Evolutionary conservation across 1,140 invertebrate genomes (phyloP).

Genomic region (Megalopta genalis): DNA sequence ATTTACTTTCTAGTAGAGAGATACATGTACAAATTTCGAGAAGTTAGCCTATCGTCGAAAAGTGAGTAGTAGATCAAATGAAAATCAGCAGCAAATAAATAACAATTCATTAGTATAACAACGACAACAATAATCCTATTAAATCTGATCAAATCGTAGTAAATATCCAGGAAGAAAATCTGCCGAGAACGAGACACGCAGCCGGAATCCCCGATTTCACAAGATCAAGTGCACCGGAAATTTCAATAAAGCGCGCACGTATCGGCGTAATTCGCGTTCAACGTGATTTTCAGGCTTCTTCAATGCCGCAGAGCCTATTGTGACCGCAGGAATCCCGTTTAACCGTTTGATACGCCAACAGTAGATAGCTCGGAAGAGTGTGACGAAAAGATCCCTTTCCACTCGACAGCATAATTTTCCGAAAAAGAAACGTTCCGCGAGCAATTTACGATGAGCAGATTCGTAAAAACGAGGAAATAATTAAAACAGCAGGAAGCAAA

Average conservation of each 20-base stretch:
- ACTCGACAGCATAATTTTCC: neutral
- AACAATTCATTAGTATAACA: too few relatives aligned
- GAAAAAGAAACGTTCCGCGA: neutral
- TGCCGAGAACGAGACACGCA: neutral
- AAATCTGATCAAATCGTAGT: too few relatives aligned
- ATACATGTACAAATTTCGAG: too few relatives aligned
- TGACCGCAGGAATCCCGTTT: neutral
- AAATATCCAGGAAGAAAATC: neutral
- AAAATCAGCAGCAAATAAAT: too few relatives aligned
- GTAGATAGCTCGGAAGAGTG: neutral
- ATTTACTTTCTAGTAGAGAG: too few relatives aligned
- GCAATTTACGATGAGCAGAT: neutral
- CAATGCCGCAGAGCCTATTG: neutral
- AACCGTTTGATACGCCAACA: neutral
- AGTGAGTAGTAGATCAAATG: too few relatives aligned
- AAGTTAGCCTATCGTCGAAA: too few relatives aligned
- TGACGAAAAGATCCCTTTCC: neutral
- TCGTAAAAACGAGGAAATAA: neutral
- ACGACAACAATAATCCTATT: too few relatives aligned
- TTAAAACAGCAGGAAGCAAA: neutral
- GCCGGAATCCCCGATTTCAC: neutral
- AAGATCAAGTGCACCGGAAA: constrained; percentile 15
- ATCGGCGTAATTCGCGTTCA: neutral
- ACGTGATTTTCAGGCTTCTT: neutral
- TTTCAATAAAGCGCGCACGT: neutral